A percentile compares a stretch with the other conserved stretches of the same genome.
These are phyloP conservation scores for Temnothorax ravouxi DNA, from an alignment of 2,888 invertebrate species.

Conservation along the genomic window DNA sequence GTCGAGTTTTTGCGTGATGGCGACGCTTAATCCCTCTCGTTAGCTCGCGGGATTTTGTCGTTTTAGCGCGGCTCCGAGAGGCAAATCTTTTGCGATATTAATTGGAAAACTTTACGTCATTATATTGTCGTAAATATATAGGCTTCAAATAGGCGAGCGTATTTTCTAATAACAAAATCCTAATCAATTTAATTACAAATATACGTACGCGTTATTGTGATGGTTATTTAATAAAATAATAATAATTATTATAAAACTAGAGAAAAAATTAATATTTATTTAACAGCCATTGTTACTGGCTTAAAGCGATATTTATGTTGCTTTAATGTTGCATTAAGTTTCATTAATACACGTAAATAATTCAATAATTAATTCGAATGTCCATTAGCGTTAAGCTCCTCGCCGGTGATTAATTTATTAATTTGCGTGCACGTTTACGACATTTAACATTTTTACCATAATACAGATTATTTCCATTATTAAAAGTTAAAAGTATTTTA, in stretches of 20 bases:
- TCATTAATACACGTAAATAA: slow-evolving; percentile 8
- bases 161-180: not conserved
- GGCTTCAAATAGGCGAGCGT: not conserved
- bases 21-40: slow-evolving; percentile 20
- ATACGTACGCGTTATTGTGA: not conserved
- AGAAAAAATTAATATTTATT: not conserved
- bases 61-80: not conserved
- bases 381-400: slow-evolving; percentile 31
- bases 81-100: slow-evolving; percentile 8
- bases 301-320: not conserved
- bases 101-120: not conserved
- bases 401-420: slow-evolving; percentile 16
- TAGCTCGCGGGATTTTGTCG: slow-evolving; percentile 8
- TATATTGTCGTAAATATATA: not conserved
- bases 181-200: not conserved
- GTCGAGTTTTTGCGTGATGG: not conserved
- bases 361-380: slow-evolving; percentile 35
- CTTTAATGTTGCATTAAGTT: not conserved
- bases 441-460: not conserved
- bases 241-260: not conserved
- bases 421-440: not conserved
- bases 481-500: not conserved
- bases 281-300: not conserved
- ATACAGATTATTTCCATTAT: not conserved
- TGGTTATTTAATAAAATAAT: not conserved